Conservation (phyloP, 30 jellyfish, hydroid and myxozoan genomes). For the Aurelia coerulea region DNA sequence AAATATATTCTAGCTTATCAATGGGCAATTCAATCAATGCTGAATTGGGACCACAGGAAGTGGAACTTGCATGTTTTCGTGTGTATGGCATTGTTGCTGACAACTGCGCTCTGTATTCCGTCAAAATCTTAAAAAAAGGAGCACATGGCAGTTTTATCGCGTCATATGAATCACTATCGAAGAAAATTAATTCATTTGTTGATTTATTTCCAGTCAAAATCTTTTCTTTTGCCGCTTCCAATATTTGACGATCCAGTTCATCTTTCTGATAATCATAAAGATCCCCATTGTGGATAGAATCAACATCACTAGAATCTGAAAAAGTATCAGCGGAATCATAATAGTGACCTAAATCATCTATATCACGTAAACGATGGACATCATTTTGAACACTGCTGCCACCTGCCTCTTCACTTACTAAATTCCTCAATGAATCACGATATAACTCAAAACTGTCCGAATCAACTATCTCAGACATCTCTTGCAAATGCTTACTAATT, state of each 20-base stretch:
- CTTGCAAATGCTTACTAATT: too few species aligned
- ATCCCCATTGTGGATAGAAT: not conserved
- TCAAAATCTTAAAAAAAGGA: not conserved
- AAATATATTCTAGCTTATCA: too few species aligned
- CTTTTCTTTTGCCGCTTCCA: not conserved
- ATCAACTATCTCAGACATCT: too few species aligned
- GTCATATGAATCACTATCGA: not conserved
- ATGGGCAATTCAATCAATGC: not conserved
- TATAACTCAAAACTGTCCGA: too few species aligned
- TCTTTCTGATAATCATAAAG: not conserved
- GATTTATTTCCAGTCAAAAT: constrained; percentile 14
- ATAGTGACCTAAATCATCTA: too few species aligned
- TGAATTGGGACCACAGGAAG: too few species aligned
- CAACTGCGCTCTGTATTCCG: not conserved
- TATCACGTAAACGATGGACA: too few species aligned
- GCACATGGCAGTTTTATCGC: not conserved
- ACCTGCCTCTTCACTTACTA: too few species aligned
- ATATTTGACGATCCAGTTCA: not conserved
- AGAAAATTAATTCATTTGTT: not conserved
- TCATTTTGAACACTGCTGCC: too few species aligned
- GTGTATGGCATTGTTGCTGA: not conserved
- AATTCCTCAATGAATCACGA: too few species aligned
- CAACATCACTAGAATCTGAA: not conserved
- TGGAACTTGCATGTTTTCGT: not conserved
- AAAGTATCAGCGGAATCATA: not conserved